Base-by-base conservation (phyloP, 1,140 invertebrate species). In the Heliconius eleuchia region DNA sequence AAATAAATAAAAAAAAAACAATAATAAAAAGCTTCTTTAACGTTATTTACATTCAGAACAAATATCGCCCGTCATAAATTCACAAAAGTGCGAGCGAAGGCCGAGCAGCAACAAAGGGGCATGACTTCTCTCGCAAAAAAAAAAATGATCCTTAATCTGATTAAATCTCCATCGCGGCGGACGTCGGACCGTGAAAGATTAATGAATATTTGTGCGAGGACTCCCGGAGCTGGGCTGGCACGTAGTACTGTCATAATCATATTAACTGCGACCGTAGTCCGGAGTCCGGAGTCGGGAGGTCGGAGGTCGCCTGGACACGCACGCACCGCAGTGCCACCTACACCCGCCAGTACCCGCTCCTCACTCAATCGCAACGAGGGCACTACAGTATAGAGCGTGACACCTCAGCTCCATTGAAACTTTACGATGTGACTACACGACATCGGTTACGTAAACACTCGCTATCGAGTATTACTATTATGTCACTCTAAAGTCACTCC, bases 71-170 rank as follows among this genome's bases (percentile, higher is more conserved):
- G 86, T 91, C 91, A 92, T 92, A 93, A 93, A 93, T 91, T 92
- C 87, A 90, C 88, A 92, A 90, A 92, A 93, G 89, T 91, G 91
- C 87, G 88, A 88, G 89, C 86, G 89, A 89, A 91, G 89, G 86
- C 88, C 85, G 88, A 90, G 83, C 87, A 90, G 88, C 87, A 93
- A 94, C 92, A 92, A 92, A 94, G 88, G 91, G 91, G 87, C 91
- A 92, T 88, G 92, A 93, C 89, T 93, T 91, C 90, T 92, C 89
- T 87, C 87, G 89, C 91, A 92, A 94, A 94, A 37, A 94, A 37
- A 72, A 93, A 94, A 91, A 93, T 93, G 92, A 93, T 93, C 93
- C 92, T 93, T 94, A 94, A 94, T 94, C 93, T 92, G 93, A 94
- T 94, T 94, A 94, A 94, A 94, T 94, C 92, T 93, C 93, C 93